Conservation (phyloP, 2,113 vertebrate species). For the Corythornis vintsioides region DNA sequence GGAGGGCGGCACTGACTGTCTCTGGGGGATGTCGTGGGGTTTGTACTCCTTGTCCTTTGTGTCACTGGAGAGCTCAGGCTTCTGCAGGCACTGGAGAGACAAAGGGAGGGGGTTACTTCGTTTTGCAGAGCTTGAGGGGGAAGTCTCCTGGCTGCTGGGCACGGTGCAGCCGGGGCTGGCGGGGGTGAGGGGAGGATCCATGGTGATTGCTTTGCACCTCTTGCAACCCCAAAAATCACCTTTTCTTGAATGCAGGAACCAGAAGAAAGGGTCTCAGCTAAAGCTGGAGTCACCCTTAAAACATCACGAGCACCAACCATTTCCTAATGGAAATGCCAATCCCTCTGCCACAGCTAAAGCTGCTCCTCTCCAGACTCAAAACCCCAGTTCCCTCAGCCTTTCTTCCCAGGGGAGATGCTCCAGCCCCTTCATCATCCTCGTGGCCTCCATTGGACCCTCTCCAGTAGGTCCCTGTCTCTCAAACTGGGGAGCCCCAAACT, state of each 20-base stretch:
- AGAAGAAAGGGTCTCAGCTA: background rate
- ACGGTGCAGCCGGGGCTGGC: too few species aligned
- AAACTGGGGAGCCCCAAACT: too few species aligned
- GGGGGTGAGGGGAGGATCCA: too few species aligned
- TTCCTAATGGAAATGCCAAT: background rate
- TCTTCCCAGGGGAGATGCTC: too few species aligned
- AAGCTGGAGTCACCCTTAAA: background rate
- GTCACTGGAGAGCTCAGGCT: slow-evolving; percentile 77
- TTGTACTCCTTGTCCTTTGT: slow-evolving; percentile 87
- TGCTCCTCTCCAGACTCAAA: too few species aligned
- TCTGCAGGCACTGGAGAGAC: slow-evolving; percentile 84
- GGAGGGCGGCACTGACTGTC: slow-evolving; percentile 74
- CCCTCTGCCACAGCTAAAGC: too few species aligned
- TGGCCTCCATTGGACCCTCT: too few species aligned
- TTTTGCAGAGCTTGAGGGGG: background rate
- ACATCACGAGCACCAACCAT: background rate
- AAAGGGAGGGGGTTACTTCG: background rate
- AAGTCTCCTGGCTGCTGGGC: too few species aligned
- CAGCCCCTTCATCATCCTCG: too few species aligned
- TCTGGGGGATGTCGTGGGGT: slow-evolving; percentile 84
- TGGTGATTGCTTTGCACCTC: too few species aligned
- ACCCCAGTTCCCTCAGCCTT: too few species aligned
- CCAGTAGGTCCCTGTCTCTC: too few species aligned
- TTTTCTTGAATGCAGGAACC: background rate
- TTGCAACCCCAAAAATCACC: background rate